Evolutionary conservation across 1,140 invertebrate species (phyloP), one percentile per base, ranked within the genome.

Genomic region (Dinothrombium tinctorium): DNA sequence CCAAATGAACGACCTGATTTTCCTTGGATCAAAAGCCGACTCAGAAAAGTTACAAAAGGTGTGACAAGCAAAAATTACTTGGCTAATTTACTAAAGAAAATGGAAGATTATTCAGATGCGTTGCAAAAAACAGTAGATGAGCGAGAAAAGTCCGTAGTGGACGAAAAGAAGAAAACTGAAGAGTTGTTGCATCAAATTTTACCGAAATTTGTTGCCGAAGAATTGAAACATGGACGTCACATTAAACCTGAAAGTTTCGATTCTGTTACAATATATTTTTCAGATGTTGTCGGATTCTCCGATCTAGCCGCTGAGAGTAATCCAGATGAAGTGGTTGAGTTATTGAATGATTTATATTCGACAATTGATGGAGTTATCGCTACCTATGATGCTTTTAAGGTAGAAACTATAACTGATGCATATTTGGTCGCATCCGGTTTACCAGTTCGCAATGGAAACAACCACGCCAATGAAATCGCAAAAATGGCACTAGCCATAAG

Each of bases 71-170:
- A 79, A 33, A 89, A 89, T 53, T 76, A 90, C 33, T 59, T 94
- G 43, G 90, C 96, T 58, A 90, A 92, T 62, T 62, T 98, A 20
- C 61, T 96, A n/a, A 77, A 80, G 17, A 75, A 89, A 42, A 95
- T 98, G 79, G 90, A 96, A 57, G 81, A 92, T 54, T 96, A 98
- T 54, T 87, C 90, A 0, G 90, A 87, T 56, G 96, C 96, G 58
- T 66, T 98, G 51, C 90, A 98, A 61, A 69, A 76, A 4, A 60
- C 94, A 21, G 90, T 98, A 0, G 80, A 89, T 50, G 86, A 94
- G 59, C 63, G 89, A 44, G 96, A 90, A 0, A 75, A 80, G 9
- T 84, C 90, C 56, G 94, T 92, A 56, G 66, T 92, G 33, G 84
- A 90, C 49, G 84, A 96, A 61, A 95, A 96, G 60, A 69, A 81